These are phyloP conservation scores for Brachymystax lenok DNA, from an alignment of 2,797 vertebrate genomes.

Conservation along the genomic window DNA sequence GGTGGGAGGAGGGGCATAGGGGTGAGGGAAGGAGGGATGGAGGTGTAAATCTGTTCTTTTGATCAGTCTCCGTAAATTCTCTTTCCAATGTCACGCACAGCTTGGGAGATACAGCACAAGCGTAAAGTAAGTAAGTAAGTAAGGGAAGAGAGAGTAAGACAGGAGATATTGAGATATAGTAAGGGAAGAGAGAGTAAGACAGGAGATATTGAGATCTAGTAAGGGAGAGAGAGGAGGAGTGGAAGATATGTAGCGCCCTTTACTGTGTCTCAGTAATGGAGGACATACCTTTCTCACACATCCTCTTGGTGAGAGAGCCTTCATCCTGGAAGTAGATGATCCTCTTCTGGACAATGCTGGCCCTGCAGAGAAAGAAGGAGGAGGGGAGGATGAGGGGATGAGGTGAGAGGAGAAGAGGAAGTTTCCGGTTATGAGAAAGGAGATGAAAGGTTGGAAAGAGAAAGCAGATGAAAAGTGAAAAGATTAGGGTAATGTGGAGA, in stretches of 20 bases:
- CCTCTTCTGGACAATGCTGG: constrained; percentile 94
- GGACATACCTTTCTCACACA: constrained; percentile 92
- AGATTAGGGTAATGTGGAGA: background rate
- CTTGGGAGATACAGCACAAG: background rate
- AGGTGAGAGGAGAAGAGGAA: background rate
- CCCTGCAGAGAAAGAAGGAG: constrained; percentile 71
- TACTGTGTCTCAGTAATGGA: background rate
- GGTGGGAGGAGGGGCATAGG: too few species aligned
- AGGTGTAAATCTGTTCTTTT: background rate
- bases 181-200: background rate
- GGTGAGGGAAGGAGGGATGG: background rate
- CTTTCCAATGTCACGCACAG: too few species aligned
- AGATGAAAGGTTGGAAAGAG: too few species aligned
- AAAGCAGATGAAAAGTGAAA: background rate
- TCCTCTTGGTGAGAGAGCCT: constrained; percentile 90
- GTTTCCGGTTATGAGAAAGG: background rate
- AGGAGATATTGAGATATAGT: background rate
- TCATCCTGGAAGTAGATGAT: constrained; percentile 97
- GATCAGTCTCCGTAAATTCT: too few species aligned
- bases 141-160: too few species aligned
- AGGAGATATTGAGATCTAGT: background rate
- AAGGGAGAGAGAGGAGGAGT: too few species aligned
- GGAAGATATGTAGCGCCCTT: too few species aligned
- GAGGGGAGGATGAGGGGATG: too few species aligned
- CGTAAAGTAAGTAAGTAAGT: background rate